Evolutionary conservation across 2,888 invertebrate species (phyloP).

Genomic region (Bimastos eiseni): DNA sequence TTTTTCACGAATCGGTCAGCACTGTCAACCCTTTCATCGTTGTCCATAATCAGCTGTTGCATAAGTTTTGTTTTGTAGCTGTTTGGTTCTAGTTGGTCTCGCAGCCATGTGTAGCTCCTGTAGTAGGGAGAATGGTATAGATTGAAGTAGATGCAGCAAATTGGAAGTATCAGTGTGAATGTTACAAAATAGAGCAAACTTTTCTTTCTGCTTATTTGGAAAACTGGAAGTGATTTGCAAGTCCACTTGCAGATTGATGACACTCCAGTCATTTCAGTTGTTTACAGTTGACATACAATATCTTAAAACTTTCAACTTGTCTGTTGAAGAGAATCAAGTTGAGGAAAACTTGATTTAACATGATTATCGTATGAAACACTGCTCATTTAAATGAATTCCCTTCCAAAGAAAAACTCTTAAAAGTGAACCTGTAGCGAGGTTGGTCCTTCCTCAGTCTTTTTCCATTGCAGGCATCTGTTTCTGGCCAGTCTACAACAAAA

Average conservation of each 20-base stretch:
- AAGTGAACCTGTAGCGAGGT: neutral
- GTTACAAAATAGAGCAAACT: neutral
- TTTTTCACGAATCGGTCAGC: neutral
- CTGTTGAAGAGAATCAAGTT: neutral
- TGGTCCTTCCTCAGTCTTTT: neutral
- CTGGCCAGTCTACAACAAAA: neutral
- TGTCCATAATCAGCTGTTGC: neutral
- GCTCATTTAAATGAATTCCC: neutral
- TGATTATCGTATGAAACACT: too few relatives aligned
- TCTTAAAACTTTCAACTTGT: neutral
- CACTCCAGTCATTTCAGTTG: neutral
- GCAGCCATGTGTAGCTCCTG: neutral
- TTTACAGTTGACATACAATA: neutral
- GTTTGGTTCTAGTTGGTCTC: neutral
- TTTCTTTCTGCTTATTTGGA: constrained; percentile 13
- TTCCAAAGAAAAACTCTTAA: neutral
- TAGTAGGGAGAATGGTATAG: neutral
- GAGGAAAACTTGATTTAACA: neutral
- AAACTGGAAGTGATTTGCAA: neutral
- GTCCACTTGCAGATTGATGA: neutral
- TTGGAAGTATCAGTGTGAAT: neutral
- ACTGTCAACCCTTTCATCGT: neutral
- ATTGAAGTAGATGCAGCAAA: neutral
- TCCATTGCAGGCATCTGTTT: neutral
- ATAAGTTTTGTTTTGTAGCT: neutral